Conservation (phyloP, 2,888 invertebrate species). For the Campoplex capitator region DNA sequence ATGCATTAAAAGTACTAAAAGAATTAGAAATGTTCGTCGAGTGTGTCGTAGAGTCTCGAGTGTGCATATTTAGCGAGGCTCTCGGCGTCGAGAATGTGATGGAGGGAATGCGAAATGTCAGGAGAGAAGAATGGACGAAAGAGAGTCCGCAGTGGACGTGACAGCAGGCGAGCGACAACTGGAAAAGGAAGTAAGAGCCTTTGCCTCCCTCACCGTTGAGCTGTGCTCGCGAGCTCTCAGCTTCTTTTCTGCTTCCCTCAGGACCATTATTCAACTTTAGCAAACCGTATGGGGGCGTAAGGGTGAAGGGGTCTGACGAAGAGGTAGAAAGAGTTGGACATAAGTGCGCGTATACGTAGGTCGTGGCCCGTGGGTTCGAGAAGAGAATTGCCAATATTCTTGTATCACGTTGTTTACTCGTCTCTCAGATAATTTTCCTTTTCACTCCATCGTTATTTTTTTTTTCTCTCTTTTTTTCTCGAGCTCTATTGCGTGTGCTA, state of each 20-base stretch:
- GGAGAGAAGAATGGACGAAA: slow-evolving; percentile 50
- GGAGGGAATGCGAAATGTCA: slow-evolving; percentile 52
- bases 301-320: neutral
- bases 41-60: slow-evolving; percentile 25
- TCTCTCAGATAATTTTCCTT: slow-evolving; percentile 30
- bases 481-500: neutral
- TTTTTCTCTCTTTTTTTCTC: neutral
- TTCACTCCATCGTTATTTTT: slow-evolving; percentile 6
- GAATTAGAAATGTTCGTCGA: slow-evolving; percentile 36
- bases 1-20: slow-evolving; percentile 8
- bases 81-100: slow-evolving; percentile 55
- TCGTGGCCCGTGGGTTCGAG: slow-evolving; percentile 63
- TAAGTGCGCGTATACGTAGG: slow-evolving; percentile 63
- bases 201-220: slow-evolving; percentile 40
- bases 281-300: slow-evolving; percentile 7
- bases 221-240: slow-evolving; percentile 40
- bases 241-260: slow-evolving; percentile 52
- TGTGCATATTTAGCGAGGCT: slow-evolving; percentile 47
- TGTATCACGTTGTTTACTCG: slow-evolving; percentile 50
- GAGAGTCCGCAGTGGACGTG: slow-evolving; percentile 57
- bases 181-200: slow-evolving; percentile 60
- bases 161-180: slow-evolving; percentile 68
- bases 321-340: slow-evolving; percentile 54
- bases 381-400: slow-evolving; percentile 52
- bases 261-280: slow-evolving; percentile 33